These are phyloP conservation scores for Anhinga anhinga DNA, from an alignment of 2,113 vertebrate genomes.

Conservation along the genomic window DNA sequence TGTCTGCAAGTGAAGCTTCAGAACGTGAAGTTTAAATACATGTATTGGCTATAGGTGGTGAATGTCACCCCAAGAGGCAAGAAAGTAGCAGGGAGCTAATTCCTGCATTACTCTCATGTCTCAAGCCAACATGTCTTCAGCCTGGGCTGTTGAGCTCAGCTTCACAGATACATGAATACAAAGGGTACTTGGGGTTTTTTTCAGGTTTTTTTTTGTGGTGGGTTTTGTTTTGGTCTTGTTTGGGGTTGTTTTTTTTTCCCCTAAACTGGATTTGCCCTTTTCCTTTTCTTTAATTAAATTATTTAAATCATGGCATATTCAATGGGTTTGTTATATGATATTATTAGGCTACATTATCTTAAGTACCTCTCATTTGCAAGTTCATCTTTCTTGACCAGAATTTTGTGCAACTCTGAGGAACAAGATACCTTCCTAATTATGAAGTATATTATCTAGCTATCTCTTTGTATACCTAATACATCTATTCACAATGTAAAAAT, in stretches of 20 bases:
- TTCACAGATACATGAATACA: accelerated
- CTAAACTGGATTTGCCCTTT: neutral
- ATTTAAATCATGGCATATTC: neutral
- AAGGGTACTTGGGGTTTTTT: neutral
- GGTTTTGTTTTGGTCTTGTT: neutral
- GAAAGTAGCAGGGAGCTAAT: neutral
- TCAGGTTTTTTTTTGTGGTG: no score
- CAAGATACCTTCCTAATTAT: neutral
- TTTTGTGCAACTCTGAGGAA: neutral
- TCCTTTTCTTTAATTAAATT: neutral
- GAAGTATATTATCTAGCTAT: neutral
- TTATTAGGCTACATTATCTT: neutral
- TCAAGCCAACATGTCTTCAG: neutral
- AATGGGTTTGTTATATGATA: neutral
- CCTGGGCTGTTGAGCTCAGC: neutral
- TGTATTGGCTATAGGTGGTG: neutral
- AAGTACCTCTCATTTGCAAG: neutral
- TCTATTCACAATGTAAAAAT: neutral
- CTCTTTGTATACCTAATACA: neutral
- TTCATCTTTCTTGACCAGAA: neutral
- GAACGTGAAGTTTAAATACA: neutral
- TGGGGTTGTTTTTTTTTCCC: no score
- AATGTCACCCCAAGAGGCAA: neutral
- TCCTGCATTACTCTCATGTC: neutral
- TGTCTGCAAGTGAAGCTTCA: neutral